Conservation (phyloP, 1,140 invertebrate genomes). For the Drosophila kepulauana region DNA sequence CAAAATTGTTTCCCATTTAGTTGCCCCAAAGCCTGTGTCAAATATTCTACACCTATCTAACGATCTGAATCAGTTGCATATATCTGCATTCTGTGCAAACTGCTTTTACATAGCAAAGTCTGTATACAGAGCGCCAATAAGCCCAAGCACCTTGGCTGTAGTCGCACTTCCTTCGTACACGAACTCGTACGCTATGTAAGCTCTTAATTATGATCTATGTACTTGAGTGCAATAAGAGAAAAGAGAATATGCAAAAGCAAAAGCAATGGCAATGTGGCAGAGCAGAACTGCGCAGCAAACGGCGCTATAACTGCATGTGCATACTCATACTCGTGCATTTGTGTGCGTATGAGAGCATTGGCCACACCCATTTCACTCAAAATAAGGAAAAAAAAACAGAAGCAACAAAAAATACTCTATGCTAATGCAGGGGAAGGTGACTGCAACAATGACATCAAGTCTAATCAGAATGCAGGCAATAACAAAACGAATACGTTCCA, state of each 20-base stretch:
- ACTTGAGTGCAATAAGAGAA: conserved; percentile 47
- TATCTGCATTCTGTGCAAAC: conserved; percentile 28
- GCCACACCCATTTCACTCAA: conserved; percentile 62
- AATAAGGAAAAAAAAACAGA: background rate
- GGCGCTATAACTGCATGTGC: conserved; percentile 19
- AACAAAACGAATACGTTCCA: conserved; percentile 51
- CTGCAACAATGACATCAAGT: conserved; percentile 43
- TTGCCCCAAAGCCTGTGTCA: background rate
- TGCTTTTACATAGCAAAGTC: background rate
- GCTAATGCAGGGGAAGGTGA: conserved; percentile 51
- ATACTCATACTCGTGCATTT: conserved; percentile 8
- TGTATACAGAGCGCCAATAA: conserved; percentile 9
- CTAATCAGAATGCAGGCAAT: conserved; percentile 54
- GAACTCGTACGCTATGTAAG: background rate
- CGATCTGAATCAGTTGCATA: background rate
- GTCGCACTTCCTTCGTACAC: background rate
- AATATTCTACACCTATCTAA: background rate
- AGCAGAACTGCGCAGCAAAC: conserved; percentile 37
- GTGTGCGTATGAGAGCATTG: conserved; percentile 26
- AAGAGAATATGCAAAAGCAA: conserved; percentile 47
- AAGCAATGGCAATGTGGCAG: conserved; percentile 3
- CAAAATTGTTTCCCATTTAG: too few species aligned
- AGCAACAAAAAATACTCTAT: conserved; percentile 31
- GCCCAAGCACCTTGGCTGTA: background rate
- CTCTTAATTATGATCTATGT: conserved; percentile 52